These are phyloP conservation scores for Aradus depressus DNA, from an alignment of 2,888 invertebrate genomes.

Conservation along the genomic window DNA sequence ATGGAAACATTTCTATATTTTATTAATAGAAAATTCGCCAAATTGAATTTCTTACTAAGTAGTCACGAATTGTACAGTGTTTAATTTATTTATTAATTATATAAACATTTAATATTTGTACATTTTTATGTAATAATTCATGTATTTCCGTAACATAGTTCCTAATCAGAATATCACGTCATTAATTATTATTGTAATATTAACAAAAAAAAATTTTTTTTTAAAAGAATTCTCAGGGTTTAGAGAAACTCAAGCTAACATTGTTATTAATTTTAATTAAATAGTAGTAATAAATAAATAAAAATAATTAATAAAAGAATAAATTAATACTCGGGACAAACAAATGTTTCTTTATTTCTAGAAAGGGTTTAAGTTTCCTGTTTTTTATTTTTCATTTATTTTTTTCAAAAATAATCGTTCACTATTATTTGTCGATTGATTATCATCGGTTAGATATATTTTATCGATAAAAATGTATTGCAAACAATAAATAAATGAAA, in stretches of 20 bases:
- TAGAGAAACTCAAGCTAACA: slow-evolving; percentile 6
- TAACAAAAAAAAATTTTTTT: slow-evolving; percentile 5
- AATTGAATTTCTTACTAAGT: slow-evolving; percentile 17
- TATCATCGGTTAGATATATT: not conserved
- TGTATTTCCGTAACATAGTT: slow-evolving; percentile 28
- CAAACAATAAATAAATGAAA: not conserved
- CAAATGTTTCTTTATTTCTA: not conserved
- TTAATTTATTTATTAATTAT: slow-evolving; percentile 24
- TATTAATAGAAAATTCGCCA: slow-evolving; percentile 15
- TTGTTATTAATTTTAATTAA: not conserved
- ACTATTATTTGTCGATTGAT: slow-evolving; percentile 13
- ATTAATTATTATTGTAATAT: slow-evolving; percentile 16
- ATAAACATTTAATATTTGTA: slow-evolving; percentile 23
- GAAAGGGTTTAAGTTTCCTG: not conserved
- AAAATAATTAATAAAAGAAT: too few relatives aligned
- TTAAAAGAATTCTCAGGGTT: slow-evolving; percentile 6
- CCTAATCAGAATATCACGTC: slow-evolving; percentile 24
- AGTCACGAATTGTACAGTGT: slow-evolving; percentile 24
- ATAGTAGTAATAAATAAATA: not conserved
- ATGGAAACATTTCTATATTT: slow-evolving; percentile 13
- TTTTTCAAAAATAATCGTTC: slow-evolving; percentile 23
- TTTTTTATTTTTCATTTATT: not conserved
- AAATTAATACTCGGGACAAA: too few relatives aligned
- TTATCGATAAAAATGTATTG: not conserved
- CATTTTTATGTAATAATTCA: slow-evolving; percentile 26